Evolutionary conservation across 2,888 invertebrate genomes (phyloP).

Genomic region (Melinaea marsaeus): DNA sequence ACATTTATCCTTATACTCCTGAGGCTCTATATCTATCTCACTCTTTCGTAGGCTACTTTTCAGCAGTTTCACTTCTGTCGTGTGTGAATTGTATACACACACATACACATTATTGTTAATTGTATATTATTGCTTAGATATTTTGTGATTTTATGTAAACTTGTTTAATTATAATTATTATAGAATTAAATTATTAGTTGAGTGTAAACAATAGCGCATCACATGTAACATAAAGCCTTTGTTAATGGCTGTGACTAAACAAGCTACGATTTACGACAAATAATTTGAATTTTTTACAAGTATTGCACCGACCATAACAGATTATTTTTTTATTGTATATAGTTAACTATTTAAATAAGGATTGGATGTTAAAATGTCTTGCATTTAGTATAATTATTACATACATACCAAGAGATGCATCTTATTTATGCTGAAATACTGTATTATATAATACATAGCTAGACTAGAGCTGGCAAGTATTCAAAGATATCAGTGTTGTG

Average conservation of each 20-base stretch:
- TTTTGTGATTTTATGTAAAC: not conserved
- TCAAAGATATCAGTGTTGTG: no score
- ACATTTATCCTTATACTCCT: no score
- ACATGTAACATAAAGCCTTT: constrained; percentile 12
- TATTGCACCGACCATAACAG: constrained; percentile 10
- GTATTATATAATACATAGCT: no score
- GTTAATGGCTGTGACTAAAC: constrained; percentile 23
- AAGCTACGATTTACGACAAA: constrained; percentile 7
- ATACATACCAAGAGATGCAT: no score
- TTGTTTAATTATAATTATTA: not conserved
- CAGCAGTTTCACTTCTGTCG: no score
- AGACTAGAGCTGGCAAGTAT: no score
- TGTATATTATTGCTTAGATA: constrained; percentile 4
- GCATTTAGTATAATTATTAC: not conserved
- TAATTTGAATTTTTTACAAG: constrained; percentile 8
- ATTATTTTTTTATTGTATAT: constrained; percentile 1
- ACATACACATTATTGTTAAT: constrained; percentile 7
- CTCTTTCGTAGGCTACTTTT: no score
- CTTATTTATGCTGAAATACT: no score
- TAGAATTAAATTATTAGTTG: constrained; percentile 12
- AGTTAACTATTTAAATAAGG: not conserved
- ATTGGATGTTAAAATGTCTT: not conserved
- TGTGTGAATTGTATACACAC: no score
- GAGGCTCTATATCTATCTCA: no score
- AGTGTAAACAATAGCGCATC: constrained; percentile 10